Evolutionary conservation across 2,797 vertebrate species (phyloP).

Genomic region (Mionectes olivaceus): DNA sequence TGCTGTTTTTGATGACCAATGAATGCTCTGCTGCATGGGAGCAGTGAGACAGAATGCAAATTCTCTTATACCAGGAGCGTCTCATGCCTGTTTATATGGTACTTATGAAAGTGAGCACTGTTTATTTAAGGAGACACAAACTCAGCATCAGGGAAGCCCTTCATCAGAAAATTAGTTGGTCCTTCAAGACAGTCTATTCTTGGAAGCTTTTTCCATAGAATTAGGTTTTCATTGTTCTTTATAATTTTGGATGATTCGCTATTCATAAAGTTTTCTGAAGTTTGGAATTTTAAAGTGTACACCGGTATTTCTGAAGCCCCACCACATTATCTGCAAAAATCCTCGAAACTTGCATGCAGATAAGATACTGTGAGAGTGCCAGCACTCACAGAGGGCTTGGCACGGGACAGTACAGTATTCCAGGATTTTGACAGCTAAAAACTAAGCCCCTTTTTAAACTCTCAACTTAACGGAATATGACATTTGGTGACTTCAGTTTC

Average conservation of each 20-base stretch:
- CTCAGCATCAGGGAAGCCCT: neutral
- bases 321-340: neutral
- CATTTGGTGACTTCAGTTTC: slow-evolving; percentile 20
- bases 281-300: neutral
- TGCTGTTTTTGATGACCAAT: slow-evolving; percentile 17
- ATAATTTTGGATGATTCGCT: neutral
- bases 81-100: neutral
- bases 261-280: neutral
- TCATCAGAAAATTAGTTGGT: neutral
- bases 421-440: neutral
- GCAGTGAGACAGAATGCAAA: slow-evolving; percentile 26
- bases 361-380: neutral
- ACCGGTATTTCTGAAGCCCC: neutral
- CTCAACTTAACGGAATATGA: neutral
- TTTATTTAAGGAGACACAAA: neutral
- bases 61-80: neutral
- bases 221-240: neutral
- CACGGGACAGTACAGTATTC: neutral
- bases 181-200: neutral
- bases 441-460: neutral
- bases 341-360: neutral
- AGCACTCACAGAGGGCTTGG: neutral
- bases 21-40: neutral
- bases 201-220: neutral
- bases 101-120: neutral